phyloP scores from a whole-genome alignment of 2,888 invertebrate genomes.

The Galerucella nymphaeae region DNA sequence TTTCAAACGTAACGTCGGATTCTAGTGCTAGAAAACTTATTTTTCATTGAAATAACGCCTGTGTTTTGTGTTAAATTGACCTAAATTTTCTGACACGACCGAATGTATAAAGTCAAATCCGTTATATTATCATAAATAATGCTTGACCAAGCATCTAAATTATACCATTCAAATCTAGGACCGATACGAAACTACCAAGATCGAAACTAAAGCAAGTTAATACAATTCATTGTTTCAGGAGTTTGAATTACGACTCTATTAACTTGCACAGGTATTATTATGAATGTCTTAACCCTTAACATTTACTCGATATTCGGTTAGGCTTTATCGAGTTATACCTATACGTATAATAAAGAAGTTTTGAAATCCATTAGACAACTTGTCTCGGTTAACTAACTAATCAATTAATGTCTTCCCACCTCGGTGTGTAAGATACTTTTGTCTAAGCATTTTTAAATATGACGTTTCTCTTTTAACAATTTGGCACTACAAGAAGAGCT shows the following conservation, averaged over 20 bases:
- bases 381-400: too few species aligned
- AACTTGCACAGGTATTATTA: not conserved
- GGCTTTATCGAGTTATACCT: too few species aligned
- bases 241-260: not conserved
- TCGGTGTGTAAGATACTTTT: too few species aligned
- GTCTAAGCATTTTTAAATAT: too few species aligned
- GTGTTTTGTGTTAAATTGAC: not conserved
- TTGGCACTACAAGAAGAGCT: too few species aligned
- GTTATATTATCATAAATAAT: not conserved
- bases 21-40: too few species aligned
- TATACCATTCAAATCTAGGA: not conserved
- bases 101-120: not conserved
- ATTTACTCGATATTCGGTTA: not conserved
- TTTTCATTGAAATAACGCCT: too few species aligned
- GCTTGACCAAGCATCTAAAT: conserved; percentile 5
- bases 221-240: not conserved
- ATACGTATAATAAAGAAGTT: too few species aligned
- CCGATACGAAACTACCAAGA: conserved; percentile 1
- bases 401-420: too few species aligned
- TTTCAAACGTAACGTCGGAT: too few species aligned
- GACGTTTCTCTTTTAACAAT: too few species aligned
- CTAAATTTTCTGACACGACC: not conserved
- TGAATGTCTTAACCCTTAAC: not conserved
- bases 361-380: too few species aligned
- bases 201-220: not conserved